Conservation (phyloP, 2,888 invertebrate species). For the Drosophila quinaria region DNA sequence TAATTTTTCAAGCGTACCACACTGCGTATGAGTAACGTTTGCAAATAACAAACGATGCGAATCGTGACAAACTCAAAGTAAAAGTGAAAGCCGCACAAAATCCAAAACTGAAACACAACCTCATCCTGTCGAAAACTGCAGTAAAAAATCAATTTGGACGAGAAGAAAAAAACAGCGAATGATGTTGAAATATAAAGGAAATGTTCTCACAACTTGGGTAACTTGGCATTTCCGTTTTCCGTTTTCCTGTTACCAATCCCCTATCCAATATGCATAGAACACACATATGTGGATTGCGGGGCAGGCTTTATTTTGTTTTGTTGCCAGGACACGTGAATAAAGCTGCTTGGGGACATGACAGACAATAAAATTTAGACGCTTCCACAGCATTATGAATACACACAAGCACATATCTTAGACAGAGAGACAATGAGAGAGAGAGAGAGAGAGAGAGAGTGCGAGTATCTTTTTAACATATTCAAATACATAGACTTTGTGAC, state of each 20-base stretch:
- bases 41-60: constrained; percentile 17
- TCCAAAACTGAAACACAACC: constrained; percentile 51
- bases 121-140: constrained; percentile 54
- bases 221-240: constrained; percentile 49
- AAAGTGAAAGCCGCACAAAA: constrained; percentile 53
- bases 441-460: no score
- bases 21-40: constrained; percentile 67
- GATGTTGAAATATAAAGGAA: constrained; percentile 7
- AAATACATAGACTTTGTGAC: constrained; percentile 22
- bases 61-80: constrained; percentile 58
- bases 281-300: constrained; percentile 7
- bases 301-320: constrained; percentile 51
- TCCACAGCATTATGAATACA: constrained; percentile 55
- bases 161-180: constrained; percentile 44
- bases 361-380: constrained; percentile 74
- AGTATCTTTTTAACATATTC: constrained; percentile 22
- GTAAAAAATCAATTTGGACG: constrained; percentile 74
- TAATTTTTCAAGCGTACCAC: constrained; percentile 22
- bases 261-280: neutral
- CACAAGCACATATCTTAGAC: neutral
- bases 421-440: no score
- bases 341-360: constrained; percentile 62
- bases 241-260: constrained; percentile 32
- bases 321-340: constrained; percentile 57
- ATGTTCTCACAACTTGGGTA: constrained; percentile 8